Base-by-base conservation (phyloP, 1,140 invertebrate species). In the Grapholita molesta region DNA sequence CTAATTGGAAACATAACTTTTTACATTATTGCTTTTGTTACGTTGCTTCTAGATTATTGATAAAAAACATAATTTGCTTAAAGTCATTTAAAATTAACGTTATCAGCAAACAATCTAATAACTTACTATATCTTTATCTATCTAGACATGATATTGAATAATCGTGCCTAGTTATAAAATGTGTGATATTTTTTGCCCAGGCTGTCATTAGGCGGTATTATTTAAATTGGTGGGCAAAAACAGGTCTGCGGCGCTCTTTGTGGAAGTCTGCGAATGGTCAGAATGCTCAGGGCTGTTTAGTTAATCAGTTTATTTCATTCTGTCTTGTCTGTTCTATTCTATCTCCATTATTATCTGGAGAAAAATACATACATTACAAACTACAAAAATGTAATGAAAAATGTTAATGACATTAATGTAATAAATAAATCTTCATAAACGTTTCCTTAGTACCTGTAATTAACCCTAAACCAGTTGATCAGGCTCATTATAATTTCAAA, bases 101-200 rank as follows among this genome's bases (percentile, higher is more conserved):
- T 48, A 48, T 48, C 38, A 48, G 38, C 15, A 48, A 15, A 18
- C 15, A 48, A 48, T 48, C 38, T 48, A 6, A 35, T 35, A 18
- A 48, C 18, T 38, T 48, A 6, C 38, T n/a, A 42, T 12, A 48
- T n/a, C n/a, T n/a, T n/a, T n/a, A n/a, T 30, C 18, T 25, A 24
- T 61, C 55, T 32, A 15, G 11, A 18, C 53, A 61, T 15, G 24
- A 21, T 28, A 28, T 15, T 30, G 55, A 61, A 61, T 23, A 57
- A 57, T 61, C 55, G 55, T 61, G 55, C 12, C 55, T 61, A 61
- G 55, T 30, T 61, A 61, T 57, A 57, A 21, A 53, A 53, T 57
- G 53, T 28, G 24, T 15, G 24, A 61, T 28, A 28, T 57, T 57
- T 57, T 57, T 57, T 57, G 53, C 53, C 12, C 12, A n/a, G 55